Evolutionary conservation across 2,888 invertebrate species (phyloP).

Genomic region (Tetragonisca angustula): DNA sequence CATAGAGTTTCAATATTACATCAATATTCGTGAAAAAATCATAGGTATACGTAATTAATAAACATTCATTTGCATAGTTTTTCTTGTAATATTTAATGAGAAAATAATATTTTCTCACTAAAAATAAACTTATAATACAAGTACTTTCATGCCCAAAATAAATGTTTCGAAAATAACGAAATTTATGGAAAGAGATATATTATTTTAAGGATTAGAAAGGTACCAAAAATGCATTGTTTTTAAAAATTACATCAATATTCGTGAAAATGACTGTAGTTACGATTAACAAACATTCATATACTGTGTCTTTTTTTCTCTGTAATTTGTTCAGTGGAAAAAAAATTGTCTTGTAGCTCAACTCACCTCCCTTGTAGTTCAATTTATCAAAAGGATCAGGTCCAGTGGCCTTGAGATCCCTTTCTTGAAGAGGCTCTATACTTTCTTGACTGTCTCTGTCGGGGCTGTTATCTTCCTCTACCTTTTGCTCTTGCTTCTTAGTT

Average conservation of each 20-base stretch:
- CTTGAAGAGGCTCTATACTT: slow-evolving; percentile 81
- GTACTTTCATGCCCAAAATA: background rate
- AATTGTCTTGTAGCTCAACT: slow-evolving; percentile 43
- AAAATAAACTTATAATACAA: slow-evolving; percentile 8
- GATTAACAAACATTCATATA: background rate
- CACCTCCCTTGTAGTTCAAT: slow-evolving; percentile 83
- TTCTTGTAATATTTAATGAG: too few species aligned
- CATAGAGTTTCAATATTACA: background rate
- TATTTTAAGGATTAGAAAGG: background rate
- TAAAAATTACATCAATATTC: background rate
- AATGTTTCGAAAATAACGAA: background rate
- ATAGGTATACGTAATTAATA: background rate
- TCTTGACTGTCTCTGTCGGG: slow-evolving; percentile 79
- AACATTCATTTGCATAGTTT: too few species aligned
- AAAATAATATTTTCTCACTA: too few species aligned
- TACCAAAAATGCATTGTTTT: background rate
- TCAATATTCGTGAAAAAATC: background rate
- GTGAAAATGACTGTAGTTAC: background rate
- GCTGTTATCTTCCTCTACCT: slow-evolving; percentile 73
- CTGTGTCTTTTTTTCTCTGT: background rate
- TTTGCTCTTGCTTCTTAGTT: slow-evolving; percentile 69
- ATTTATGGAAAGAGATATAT: background rate
- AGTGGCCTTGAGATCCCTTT: slow-evolving; percentile 82
- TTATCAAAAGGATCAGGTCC: slow-evolving; percentile 85
- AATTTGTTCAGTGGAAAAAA: background rate